Evolutionary conservation across 2,113 vertebrate species (phyloP), one percentile per base, ranked within the genome.

Genomic region (Jaculus jaculus): DNA sequence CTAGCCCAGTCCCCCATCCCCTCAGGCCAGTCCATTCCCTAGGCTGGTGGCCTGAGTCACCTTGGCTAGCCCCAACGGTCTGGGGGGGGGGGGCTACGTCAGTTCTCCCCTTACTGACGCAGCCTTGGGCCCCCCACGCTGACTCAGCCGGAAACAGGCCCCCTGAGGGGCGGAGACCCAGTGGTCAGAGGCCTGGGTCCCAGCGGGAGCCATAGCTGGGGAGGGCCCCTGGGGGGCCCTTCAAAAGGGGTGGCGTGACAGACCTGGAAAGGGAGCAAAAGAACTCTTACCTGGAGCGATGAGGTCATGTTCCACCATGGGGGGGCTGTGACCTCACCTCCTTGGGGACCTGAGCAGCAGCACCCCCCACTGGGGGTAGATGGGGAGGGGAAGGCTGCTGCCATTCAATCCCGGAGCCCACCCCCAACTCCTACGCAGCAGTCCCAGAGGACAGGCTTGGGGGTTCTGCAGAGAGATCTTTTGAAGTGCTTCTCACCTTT

Each of bases 121-220:
- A 96, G 96, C 93, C 84, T 82, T 13, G 39, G 96, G 89, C 96
- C 97, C 97, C 96, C 95, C 95, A 95, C 93, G 4, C 96, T 97
- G 96, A 97, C 89, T 97, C 97, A 97, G 95, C 96, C 95, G 97
- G 97, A 97, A 97, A 95, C 82, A 96, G 96, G 95, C 96, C 97
- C 97, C 97, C 91, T 77, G 73, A 90, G 95, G 92, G 96, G 96
- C 17, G 94, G 96, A 87, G 95, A 94, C 88, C 93, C 68, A 83
- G 95, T 93, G 96, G 96, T 92, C 96, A 93, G 92, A 96, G 91
- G 89, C 92, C 90, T 89, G 80, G 93, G 96, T 96, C 95, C 91
- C 84, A 20, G 93, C 24, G 20, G 89, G 84, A 80, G 26, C 2
- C 1, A 8, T 81, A 42, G 26, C 86, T 84, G 51, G 68, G 69